Conservation (phyloP, 2,888 invertebrate species). For the Tetropium fuscum region DNA sequence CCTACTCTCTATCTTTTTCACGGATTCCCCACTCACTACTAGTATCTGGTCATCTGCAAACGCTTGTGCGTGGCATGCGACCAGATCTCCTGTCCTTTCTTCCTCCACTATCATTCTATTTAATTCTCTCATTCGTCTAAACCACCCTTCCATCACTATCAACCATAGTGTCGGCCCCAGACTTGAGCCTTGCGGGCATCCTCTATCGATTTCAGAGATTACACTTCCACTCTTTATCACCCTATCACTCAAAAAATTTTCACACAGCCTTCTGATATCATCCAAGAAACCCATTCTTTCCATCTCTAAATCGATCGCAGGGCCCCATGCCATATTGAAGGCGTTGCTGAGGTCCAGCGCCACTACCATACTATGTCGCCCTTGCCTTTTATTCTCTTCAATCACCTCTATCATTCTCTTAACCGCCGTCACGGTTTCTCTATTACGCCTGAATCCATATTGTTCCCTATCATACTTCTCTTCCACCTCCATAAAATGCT, state of each 20-base stretch:
- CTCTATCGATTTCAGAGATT: not conserved
- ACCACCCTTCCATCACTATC: conserved; percentile 15
- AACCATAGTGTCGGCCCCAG: conserved; percentile 22
- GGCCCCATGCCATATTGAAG: not conserved
- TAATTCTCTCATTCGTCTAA: not conserved
- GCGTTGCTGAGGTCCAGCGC: not conserved
- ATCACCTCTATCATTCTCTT: not conserved
- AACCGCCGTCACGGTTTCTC: not conserved
- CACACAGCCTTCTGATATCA: not conserved
- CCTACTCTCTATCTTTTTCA: not conserved
- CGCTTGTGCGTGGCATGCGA: not conserved
- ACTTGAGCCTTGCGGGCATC: conserved; percentile 19
- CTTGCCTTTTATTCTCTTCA: not conserved
- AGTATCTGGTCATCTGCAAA: not conserved
- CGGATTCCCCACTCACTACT: not conserved
- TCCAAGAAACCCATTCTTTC: not conserved
- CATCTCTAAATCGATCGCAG: not conserved
- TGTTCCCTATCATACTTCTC: not conserved
- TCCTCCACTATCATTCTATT: too few relatives aligned
- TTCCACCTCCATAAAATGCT: not conserved
- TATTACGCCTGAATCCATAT: not conserved
- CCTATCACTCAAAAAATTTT: not conserved
- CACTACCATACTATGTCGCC: not conserved
- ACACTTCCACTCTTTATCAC: not conserved
- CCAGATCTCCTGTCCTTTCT: too few relatives aligned